phyloP scores from a whole-genome alignment of 2,113 vertebrate species.

The Turnix velox region DNA sequence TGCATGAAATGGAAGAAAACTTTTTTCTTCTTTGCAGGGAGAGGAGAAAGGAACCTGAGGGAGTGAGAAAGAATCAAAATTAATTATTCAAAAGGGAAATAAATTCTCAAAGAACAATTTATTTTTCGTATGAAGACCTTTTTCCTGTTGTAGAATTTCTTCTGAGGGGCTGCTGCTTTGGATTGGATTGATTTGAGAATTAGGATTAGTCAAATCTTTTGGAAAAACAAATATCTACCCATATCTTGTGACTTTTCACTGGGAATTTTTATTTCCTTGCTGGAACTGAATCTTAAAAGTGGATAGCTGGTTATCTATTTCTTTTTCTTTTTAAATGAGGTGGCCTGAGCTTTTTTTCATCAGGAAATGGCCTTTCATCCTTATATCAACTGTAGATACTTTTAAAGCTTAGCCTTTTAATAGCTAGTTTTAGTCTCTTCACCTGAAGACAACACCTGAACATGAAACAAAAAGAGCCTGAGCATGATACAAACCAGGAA shows the following conservation, averaged over 20 bases:
- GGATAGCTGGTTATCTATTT: background rate
- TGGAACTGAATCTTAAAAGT: background rate
- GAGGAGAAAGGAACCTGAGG: background rate
- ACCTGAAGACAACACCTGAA: background rate
- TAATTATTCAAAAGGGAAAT: conserved; percentile 11
- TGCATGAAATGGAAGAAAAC: conserved; percentile 29
- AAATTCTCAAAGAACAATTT: background rate
- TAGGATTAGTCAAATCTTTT: background rate
- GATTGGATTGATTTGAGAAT: background rate
- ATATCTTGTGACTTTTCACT: background rate
- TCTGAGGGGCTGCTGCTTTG: background rate
- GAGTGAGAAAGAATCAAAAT: conserved; percentile 47
- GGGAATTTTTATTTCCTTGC: background rate
- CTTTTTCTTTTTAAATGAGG: background rate
- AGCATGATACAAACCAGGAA: no score
- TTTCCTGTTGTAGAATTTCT: background rate
- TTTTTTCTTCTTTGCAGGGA: background rate
- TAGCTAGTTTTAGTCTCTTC: background rate
- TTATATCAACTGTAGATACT: background rate
- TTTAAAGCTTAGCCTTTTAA: background rate
- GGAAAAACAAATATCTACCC: background rate
- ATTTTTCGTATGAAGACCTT: conserved; percentile 17
- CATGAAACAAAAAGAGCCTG: background rate
- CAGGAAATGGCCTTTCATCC: background rate
- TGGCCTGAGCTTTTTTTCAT: background rate